These are phyloP conservation scores for Nasonovia ribisnigri DNA, from an alignment of 2,888 invertebrate species.

Conservation along the genomic window DNA sequence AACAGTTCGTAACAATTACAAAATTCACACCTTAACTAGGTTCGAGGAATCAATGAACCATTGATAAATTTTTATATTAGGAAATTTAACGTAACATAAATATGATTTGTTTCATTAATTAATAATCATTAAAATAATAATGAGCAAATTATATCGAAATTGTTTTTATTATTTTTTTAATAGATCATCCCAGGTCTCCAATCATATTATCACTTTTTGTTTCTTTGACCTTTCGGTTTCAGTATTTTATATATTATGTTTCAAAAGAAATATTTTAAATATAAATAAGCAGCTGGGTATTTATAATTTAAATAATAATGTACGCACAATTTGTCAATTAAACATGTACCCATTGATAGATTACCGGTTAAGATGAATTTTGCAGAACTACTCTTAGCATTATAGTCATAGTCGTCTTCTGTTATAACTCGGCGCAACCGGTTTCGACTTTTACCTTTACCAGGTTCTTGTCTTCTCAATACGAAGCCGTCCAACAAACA, in stretches of 20 bases:
- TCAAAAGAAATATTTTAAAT: background rate
- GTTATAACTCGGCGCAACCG: constrained; percentile 12
- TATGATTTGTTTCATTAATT: background rate
- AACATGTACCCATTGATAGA: background rate
- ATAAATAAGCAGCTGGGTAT: background rate
- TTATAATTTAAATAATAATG: background rate
- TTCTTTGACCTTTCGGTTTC: constrained; percentile 15
- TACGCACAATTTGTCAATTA: background rate
- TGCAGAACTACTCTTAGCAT: background rate
- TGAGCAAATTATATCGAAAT: background rate
- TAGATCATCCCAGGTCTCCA: background rate
- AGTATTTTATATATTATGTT: background rate
- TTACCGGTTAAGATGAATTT: background rate
- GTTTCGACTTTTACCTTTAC: constrained; percentile 44
- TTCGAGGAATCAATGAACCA: background rate
- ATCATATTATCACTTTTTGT: constrained; percentile 1
- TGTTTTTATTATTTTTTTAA: constrained; percentile 8
- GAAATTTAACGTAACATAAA: background rate
- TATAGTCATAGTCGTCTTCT: background rate
- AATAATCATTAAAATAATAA: background rate
- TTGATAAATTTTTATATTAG: background rate
- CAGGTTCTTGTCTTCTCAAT: background rate
- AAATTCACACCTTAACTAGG: background rate
- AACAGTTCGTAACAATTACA: background rate
- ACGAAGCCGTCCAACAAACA: constrained; percentile 10